A percentile compares a stretch with the other conserved stretches of the same genome.
Evolutionary conservation across 2,797 vertebrate genomes (phyloP).

Genomic region (Gorsachius magnificus): DNA sequence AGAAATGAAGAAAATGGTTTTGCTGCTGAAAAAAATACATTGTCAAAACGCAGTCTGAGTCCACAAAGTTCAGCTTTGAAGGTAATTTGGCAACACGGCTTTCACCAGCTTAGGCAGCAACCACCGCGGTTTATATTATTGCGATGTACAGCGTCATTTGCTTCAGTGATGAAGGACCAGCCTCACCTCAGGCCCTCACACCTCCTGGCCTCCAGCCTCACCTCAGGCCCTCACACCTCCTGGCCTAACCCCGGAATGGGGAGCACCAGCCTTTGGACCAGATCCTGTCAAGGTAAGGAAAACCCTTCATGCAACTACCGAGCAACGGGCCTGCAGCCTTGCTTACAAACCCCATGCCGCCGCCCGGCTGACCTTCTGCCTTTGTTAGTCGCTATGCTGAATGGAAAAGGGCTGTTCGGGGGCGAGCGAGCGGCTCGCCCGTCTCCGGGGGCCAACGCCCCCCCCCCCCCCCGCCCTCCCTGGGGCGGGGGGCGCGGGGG

Average conservation of each 20-base stretch:
- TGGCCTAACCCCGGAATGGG: rapidly evolving
- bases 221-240: neutral
- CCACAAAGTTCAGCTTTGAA: rapidly evolving
- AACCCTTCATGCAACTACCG: neutral
- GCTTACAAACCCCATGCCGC: rapidly evolving
- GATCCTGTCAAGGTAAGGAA: neutral
- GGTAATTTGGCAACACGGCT: neutral
- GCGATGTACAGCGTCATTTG: rapidly evolving
- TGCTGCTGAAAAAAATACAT: neutral
- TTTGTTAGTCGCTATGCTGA: rapidly evolving
- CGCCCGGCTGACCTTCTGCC: neutral
- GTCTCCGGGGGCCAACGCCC: neutral
- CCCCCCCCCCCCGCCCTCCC: too few species aligned
- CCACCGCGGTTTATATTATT: rapidly evolving
- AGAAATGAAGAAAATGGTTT: neutral
- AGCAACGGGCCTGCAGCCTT: neutral
- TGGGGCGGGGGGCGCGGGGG: too few species aligned
- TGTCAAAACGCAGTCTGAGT: rapidly evolving
- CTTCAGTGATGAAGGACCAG: rapidly evolving
- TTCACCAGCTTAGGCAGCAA: neutral
- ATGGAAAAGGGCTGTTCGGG: too few species aligned
- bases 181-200: neutral
- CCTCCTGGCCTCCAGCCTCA: neutral
- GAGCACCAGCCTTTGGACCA: neutral
- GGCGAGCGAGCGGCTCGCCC: too few species aligned